Percentiles rank a stretch among this genome's conserved stretches.
Conservation (phyloP, 2,113 vertebrate genomes). For the Thalassarche chlororhynchos region DNA sequence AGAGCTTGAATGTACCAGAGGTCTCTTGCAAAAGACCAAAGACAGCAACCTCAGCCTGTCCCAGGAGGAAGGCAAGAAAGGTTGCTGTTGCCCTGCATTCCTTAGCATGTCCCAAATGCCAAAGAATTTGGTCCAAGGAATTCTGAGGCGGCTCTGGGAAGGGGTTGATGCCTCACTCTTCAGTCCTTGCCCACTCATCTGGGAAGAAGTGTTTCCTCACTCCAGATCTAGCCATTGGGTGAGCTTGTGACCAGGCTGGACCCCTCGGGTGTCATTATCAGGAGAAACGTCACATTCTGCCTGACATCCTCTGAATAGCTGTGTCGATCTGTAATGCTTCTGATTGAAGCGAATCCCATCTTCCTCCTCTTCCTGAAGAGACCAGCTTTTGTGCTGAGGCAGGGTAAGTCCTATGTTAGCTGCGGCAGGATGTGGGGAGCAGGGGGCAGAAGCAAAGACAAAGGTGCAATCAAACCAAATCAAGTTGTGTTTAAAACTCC, state of each 20-base stretch:
- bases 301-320: background rate
- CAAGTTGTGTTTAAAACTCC: background rate
- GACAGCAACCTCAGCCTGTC: background rate
- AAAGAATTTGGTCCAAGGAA: background rate
- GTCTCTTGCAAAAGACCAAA: background rate
- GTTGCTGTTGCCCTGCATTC: background rate
- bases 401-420: background rate
- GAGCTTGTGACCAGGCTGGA: background rate
- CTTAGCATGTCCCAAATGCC: background rate
- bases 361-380: background rate
- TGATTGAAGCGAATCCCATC: background rate
- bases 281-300: background rate
- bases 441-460: fast-evolving
- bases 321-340: background rate
- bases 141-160: background rate
- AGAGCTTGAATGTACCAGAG: background rate
- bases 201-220: background rate
- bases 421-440: fast-evolving
- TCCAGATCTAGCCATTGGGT: background rate
- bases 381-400: background rate
- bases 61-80: background rate
- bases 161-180: background rate
- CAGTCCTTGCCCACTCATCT: background rate
- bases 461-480: background rate
- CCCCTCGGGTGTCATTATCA: background rate